Evolutionary conservation across 2,113 vertebrate genomes (phyloP), one percentile per base, ranked within the genome.

Genomic region (Ptychochromis oligacanthus): DNA sequence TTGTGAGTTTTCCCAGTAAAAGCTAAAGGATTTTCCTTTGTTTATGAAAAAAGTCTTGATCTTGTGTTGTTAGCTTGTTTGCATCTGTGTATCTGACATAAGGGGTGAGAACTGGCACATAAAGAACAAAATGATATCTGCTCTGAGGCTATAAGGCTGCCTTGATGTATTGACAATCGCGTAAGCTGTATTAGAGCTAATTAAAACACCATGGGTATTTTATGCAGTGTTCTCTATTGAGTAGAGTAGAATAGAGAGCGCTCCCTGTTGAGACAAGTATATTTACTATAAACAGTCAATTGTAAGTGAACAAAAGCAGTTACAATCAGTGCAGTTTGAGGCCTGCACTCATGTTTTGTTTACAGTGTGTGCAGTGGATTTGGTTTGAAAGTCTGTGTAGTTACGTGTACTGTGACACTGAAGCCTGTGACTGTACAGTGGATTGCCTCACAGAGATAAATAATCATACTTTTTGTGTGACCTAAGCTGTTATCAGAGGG

Each of bases 401-500:
- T 78, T 75, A 1, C 40, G 74, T 49, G n/a, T 26, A 40, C 11
- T 56, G 28, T 52, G 38, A 11, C 74, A 24, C 46, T 12, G 2
- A 14, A 52, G 49, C 7, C 20, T 74, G 55, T 83, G 46, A 38
- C 38, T 77, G 74, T 54, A 56, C 22, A 2, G 59, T 2, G 72
- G 34, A 70, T 82, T 55, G 31, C 20, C 70, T 49, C 22, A 1
- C 56, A 24, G 5, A 72, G 79, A 84, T 82, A 64, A 49, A 75
- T 61, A 65, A 46, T 81, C 52, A 10, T 57, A 34, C 54, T 87
- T 62, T 34, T 75, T 31, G 22, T 28, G 34, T 58, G 64, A 8
- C 2, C 26, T 6, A 11, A 31, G 67, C 49, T 83, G 85, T 88
- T 90, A 89, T 92, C 90, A 57, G 83, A 86, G 58, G 82, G 81